A percentile compares a stretch with the other conserved stretches of the same genome.
Conservation (phyloP, 1,140 invertebrate species). For the Dinoponera quadriceps region DNA sequence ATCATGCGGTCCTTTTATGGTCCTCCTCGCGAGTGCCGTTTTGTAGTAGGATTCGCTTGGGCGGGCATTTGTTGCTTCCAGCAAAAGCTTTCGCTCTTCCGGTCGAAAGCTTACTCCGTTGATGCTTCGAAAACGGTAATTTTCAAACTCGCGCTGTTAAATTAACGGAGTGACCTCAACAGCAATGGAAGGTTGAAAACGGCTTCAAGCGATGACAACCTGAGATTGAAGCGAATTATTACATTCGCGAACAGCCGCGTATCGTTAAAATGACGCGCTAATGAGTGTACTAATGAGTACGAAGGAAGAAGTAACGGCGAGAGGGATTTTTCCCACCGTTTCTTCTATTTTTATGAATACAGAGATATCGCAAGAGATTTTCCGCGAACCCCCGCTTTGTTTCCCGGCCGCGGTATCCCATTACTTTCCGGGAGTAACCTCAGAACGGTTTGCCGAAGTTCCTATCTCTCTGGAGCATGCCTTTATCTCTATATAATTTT, state of each 20-base stretch:
- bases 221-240: too few species aligned
- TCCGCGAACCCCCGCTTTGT: not conserved
- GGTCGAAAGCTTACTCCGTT: not conserved
- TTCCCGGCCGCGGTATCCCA: not conserved
- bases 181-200: not conserved
- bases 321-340: not conserved
- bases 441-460: conserved; percentile 34
- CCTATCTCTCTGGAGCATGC: conserved; percentile 14
- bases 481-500: conserved; percentile 52
- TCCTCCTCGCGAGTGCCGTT: conserved; percentile 24
- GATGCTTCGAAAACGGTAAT: not conserved
- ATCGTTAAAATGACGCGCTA: not conserved
- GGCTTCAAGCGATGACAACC: not conserved
- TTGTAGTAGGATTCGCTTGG: not conserved
- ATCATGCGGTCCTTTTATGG: conserved; percentile 31
- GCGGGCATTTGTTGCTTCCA: conserved; percentile 4
- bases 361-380: conserved; percentile 4
- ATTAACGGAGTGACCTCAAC: not conserved
- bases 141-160: not conserved
- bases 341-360: conserved; percentile 12
- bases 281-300: not conserved
- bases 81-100: conserved; percentile 16
- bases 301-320: not conserved
- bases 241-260: too few species aligned
- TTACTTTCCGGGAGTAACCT: conserved; percentile 34